These are phyloP conservation scores for Glyphotaelius pellucidus DNA, from an alignment of 2,888 invertebrate genomes.

Conservation along the genomic window DNA sequence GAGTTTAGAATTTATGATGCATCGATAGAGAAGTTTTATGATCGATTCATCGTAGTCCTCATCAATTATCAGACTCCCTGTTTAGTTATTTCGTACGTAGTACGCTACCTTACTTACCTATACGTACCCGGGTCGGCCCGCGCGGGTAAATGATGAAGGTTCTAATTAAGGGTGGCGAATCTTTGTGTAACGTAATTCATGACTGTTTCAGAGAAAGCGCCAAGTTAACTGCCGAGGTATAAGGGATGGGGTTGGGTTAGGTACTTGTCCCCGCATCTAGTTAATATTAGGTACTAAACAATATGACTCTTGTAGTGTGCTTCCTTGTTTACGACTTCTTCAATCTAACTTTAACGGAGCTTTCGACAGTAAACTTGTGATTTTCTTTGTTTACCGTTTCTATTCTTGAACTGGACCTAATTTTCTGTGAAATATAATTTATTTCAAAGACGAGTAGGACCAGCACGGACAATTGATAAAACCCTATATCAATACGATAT, in stretches of 20 bases:
- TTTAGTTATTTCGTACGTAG: background rate
- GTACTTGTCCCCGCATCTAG: background rate
- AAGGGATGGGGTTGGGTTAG: background rate
- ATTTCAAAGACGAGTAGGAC: too few species aligned
- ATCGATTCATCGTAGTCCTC: background rate
- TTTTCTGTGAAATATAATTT: too few species aligned
- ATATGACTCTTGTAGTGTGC: background rate
- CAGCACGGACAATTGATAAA: too few species aligned
- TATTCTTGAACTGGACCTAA: background rate
- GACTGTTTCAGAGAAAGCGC: constrained; percentile 29
- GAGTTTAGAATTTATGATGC: background rate
- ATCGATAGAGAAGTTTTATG: background rate
- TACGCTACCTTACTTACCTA: background rate
- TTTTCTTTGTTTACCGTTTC: background rate
- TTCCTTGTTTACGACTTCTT: background rate
- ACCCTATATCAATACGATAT: too few species aligned
- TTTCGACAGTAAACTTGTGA: background rate
- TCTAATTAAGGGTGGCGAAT: constrained; percentile 34
- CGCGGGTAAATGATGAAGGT: constrained; percentile 37
- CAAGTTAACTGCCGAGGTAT: background rate
- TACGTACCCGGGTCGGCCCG: background rate
- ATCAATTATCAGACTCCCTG: background rate
- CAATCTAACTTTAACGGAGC: background rate
- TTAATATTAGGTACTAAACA: background rate
- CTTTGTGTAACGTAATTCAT: constrained; percentile 39